A percentile compares a stretch with the other conserved stretches of the same genome.
Conservation (phyloP, 2,113 vertebrate genomes). For the Odocoileus virginianus region DNA sequence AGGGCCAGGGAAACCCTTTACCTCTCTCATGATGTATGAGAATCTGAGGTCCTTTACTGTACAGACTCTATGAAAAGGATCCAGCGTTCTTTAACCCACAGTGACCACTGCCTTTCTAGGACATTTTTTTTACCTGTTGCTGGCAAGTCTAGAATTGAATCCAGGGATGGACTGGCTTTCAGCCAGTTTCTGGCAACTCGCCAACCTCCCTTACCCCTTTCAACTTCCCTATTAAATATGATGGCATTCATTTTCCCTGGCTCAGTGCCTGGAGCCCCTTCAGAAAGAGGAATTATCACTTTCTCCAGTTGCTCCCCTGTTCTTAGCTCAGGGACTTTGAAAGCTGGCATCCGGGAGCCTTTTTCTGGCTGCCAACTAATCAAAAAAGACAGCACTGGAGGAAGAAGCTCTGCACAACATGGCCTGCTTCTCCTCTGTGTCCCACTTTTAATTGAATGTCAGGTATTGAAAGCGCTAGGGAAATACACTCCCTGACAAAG, state of each 20-base stretch:
- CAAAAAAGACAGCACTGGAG: not conserved
- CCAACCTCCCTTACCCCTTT: not conserved
- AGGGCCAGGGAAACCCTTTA: not conserved
- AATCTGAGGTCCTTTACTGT: not conserved
- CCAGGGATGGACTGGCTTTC: not conserved
- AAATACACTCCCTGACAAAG: constrained; percentile 8
- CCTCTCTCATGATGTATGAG: not conserved
- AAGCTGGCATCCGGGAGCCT: not conserved
- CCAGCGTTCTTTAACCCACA: not conserved
- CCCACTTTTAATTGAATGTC: not conserved
- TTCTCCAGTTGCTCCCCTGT: constrained; percentile 32
- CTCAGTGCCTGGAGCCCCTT: constrained; percentile 33
- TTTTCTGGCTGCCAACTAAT: constrained; percentile 37
- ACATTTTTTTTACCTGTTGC: not conserved
- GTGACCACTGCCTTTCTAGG: not conserved
- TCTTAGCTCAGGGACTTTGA: constrained; percentile 30
- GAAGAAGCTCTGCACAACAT: not conserved
- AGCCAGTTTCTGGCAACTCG: not conserved
- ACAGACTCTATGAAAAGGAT: not conserved
- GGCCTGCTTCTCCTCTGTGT: not conserved
- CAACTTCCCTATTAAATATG: not conserved
- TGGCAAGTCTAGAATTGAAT: not conserved
- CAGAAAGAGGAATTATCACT: constrained; percentile 59
- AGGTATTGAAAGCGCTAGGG: constrained; percentile 10
- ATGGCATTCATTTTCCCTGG: constrained; percentile 10